Conservation (phyloP, 92 coral and sea anemone genomes). For the Umimayanthus kanabou region DNA sequence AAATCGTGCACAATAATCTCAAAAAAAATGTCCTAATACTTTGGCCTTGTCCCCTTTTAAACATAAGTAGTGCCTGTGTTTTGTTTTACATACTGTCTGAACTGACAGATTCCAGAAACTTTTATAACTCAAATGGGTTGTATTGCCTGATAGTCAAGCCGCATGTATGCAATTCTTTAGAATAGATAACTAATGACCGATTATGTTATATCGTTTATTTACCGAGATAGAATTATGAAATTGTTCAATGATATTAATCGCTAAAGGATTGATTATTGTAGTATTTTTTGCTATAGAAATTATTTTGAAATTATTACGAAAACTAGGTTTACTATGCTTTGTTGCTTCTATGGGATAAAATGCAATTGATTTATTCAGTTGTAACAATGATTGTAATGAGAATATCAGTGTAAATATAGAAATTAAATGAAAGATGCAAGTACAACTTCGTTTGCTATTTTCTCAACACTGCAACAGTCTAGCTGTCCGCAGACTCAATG, state of each 20-base stretch:
- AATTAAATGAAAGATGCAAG: neutral
- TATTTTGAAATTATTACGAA: neutral
- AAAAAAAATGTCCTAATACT: neutral
- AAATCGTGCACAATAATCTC: neutral
- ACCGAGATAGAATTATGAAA: neutral
- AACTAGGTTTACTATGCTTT: neutral
- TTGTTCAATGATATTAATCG: no score
- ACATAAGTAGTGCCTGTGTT: neutral
- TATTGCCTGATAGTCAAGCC: neutral
- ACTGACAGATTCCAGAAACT: neutral
- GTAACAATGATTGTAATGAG: neutral
- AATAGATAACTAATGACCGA: neutral
- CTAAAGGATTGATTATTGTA: neutral
- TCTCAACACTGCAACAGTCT: neutral
- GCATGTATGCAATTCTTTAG: neutral
- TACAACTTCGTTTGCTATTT: neutral
- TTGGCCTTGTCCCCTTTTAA: neutral
- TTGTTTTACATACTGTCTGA: neutral
- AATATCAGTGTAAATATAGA: neutral
- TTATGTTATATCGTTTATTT: no score
- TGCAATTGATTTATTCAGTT: neutral
- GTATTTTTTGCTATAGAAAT: neutral
- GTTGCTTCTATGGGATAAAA: neutral
- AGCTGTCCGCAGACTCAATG: no score
- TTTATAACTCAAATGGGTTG: no score